Evolutionary conservation across 2,113 vertebrate species (phyloP), one percentile per base, ranked within the genome.

Genomic region (Scomber scombrus): DNA sequence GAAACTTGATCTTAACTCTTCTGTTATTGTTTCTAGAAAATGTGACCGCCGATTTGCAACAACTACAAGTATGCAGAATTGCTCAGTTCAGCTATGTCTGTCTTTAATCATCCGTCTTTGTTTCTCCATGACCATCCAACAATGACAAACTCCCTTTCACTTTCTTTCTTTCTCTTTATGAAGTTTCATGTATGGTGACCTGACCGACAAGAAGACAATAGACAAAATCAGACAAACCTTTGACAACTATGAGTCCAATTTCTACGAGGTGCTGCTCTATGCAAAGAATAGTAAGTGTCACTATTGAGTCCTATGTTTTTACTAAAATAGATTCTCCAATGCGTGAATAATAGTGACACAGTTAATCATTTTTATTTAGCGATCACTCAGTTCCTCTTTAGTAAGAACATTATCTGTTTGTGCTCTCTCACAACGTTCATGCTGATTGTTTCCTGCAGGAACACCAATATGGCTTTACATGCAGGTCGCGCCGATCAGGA

Each of bases 391-490:
- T 40, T 40, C 34, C 34, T 40, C 8, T 8, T 40, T 40, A 6
- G 34, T 40, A 9, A 40, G 7, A 40, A 40, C 8, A 40, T 40
- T 7, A 9, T 40, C 34, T 9, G 6, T 40, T 61, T 52, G 2
- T 29, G 2, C 13, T 75, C 52, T 19, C 11, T 60, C 31, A 13
- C 4, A 29, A 31, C 11, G 58, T 16, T 61, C 11, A 18, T 52
- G 31, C 29, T 13, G 15, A 18, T 68, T 47, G 47, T 61, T 46
- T 69, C 72, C 89, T 14, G 23, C 92, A 99, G 98, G 97, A 94
- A 97, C 96, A 19, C 98, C 98, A 0, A 97, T 99, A 91, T 99
- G 98, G 98, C 98, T 99, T 85, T 99, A 99, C 91, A 99, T 99
- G 98, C 98, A 99, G 94, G 96, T 99, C 51, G 98, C 98, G 50